These are phyloP conservation scores for Epinotia nisella DNA, from an alignment of 2,888 invertebrate genomes.

Conservation along the genomic window DNA sequence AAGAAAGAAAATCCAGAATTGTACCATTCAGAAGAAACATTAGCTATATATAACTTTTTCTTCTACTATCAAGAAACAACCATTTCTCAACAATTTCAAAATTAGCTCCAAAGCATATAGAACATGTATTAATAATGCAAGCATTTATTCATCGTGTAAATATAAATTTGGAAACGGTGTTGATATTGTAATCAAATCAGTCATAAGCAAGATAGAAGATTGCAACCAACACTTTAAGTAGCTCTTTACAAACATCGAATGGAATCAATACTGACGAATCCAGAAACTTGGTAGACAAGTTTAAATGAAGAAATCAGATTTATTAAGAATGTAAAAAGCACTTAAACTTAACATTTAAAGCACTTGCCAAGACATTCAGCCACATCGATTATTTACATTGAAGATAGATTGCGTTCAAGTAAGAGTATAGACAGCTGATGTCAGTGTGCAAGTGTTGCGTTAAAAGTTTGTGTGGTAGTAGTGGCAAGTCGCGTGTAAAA, in stretches of 20 bases:
- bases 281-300: background rate
- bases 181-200: slow-evolving; percentile 54
- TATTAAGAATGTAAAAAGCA: slow-evolving; percentile 62
- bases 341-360: slow-evolving; percentile 72
- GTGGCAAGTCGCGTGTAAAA: slow-evolving; percentile 38
- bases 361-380: slow-evolving; percentile 76
- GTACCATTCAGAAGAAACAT: background rate
- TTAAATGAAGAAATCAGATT: slow-evolving; percentile 6
- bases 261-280: background rate
- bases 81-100: slow-evolving; percentile 49
- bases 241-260: slow-evolving; percentile 59
- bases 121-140: slow-evolving; percentile 71
- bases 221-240: slow-evolving; percentile 64
- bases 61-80: too few relatives aligned
- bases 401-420: slow-evolving; percentile 47
- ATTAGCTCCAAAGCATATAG: slow-evolving; percentile 63
- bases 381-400: slow-evolving; percentile 72
- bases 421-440: slow-evolving; percentile 54
- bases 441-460: slow-evolving; percentile 60
- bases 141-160: slow-evolving; percentile 67
- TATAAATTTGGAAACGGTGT: slow-evolving; percentile 68
- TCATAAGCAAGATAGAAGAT: slow-evolving; percentile 72
- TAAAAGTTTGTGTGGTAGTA: slow-evolving; percentile 52
- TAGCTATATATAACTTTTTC: too few relatives aligned
- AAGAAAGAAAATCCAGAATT: background rate